Percentiles rank a stretch among this genome's conserved stretches.
These are phyloP conservation scores for Ceyx margarethae DNA, from an alignment of 2,113 vertebrate species.

Conservation along the genomic window DNA sequence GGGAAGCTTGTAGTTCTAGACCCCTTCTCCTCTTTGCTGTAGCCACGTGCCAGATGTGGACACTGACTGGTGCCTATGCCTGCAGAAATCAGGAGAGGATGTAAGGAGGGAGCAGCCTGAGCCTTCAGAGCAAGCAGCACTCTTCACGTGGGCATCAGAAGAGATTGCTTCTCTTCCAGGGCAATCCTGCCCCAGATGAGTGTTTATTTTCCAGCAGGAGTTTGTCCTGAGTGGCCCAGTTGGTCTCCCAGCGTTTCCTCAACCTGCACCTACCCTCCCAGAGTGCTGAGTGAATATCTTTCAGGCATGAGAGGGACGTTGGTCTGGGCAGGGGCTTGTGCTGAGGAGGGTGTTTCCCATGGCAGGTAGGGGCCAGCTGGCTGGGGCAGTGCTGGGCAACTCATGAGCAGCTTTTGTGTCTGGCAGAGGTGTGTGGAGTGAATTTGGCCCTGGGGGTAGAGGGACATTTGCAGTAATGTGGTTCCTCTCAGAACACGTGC, in stretches of 20 bases:
- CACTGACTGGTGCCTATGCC: background rate
- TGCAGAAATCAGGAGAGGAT: background rate
- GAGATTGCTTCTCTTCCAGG: background rate
- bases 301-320: background rate
- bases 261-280: background rate
- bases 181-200: background rate
- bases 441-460: background rate
- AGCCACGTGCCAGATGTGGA: background rate
- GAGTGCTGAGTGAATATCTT: background rate
- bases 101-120: background rate
- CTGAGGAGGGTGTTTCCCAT: background rate
- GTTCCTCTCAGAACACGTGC: background rate
- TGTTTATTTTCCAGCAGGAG: background rate
- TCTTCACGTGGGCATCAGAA: background rate
- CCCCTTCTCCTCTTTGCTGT: background rate
- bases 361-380: background rate
- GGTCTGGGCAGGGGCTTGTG: background rate
- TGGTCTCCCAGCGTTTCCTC: background rate
- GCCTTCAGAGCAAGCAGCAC: background rate
- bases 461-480: background rate
- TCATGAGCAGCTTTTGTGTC: background rate
- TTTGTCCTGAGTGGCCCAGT: background rate
- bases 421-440: background rate
- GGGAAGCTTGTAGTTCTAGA: background rate
- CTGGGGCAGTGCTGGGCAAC: background rate